Evolutionary conservation across 2,113 vertebrate species (phyloP).

Genomic region (Triplophysa tibetana): DNA sequence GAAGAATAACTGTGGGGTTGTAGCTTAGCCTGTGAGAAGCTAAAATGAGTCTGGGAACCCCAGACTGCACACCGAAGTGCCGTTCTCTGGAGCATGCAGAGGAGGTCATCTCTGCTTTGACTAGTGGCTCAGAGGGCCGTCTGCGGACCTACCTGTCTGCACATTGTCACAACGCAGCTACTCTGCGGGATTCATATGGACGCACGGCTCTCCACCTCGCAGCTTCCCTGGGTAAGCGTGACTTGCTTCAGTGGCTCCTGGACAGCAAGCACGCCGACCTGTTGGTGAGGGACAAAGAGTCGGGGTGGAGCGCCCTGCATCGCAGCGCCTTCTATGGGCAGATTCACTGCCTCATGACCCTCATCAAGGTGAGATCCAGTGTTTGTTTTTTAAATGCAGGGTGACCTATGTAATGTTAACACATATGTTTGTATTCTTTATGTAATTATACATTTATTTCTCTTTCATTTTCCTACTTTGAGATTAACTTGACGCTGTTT

Average conservation of each 20-base stretch:
- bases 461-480: too few species aligned
- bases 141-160: conserved; percentile 85
- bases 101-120: conserved; percentile 87
- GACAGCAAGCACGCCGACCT: conserved; percentile 85
- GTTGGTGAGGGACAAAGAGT: conserved; percentile 88
- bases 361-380: conserved; percentile 82
- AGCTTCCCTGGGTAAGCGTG: conserved; percentile 88
- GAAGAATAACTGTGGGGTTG: neutral
- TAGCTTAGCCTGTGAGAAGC: neutral
- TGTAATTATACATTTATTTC: too few species aligned
- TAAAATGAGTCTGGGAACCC: conserved; percentile 80
- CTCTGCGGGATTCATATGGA: conserved; percentile 85
- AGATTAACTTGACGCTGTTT: neutral
- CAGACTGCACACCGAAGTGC: conserved; percentile 91
- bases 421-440: neutral
- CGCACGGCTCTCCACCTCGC: conserved; percentile 88
- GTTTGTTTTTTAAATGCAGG: neutral
- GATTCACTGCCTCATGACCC: conserved; percentile 89
- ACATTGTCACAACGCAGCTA: conserved; percentile 88
- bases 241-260: conserved; percentile 88
- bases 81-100: conserved; percentile 87
- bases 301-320: conserved; percentile 94
- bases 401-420: too few species aligned
- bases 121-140: conserved; percentile 84
- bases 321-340: conserved; percentile 95